Conservation (phyloP, 2,113 vertebrate species). For the Lipophrys pholis region DNA sequence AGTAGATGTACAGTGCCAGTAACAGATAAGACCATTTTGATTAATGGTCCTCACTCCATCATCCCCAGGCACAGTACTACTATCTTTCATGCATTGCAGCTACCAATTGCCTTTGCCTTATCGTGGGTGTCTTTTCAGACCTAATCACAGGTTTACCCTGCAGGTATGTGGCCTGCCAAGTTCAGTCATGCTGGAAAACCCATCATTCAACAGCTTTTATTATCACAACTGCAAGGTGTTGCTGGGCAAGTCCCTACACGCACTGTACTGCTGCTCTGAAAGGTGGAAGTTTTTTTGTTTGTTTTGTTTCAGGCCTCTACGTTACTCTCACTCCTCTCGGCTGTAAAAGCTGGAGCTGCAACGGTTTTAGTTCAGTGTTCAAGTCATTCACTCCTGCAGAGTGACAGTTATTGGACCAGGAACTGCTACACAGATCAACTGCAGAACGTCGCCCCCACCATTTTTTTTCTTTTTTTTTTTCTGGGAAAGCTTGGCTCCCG, state of each 20-base stretch:
- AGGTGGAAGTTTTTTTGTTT: slow-evolving; percentile 42
- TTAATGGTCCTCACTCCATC: slow-evolving; percentile 35
- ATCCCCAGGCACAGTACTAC: slow-evolving; percentile 2
- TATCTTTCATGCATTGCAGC: slow-evolving; percentile 10
- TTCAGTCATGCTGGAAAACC: slow-evolving; percentile 69
- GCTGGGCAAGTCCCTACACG: slow-evolving; percentile 66
- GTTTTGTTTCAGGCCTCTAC: neutral
- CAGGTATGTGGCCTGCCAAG: slow-evolving; percentile 74
- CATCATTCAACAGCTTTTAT: slow-evolving; percentile 64
- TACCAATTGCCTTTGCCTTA: slow-evolving; percentile 31
- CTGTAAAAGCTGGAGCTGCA: slow-evolving; percentile 21
- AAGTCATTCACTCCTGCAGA: slow-evolving; percentile 45
- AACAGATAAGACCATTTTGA: slow-evolving; percentile 36
- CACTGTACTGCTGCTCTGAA: slow-evolving; percentile 15
- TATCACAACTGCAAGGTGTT: slow-evolving; percentile 44
- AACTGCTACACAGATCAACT: slow-evolving; percentile 31
- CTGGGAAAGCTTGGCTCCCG: slow-evolving; percentile 30
- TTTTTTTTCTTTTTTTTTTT: slow-evolving; percentile 13
- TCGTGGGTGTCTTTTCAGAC: slow-evolving; percentile 54
- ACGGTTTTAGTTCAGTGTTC: slow-evolving; percentile 34
- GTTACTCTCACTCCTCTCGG: slow-evolving; percentile 14
- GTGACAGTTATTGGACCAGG: slow-evolving; percentile 46
- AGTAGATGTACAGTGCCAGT: slow-evolving; percentile 3
- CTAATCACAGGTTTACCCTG: slow-evolving; percentile 68
- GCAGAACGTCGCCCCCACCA: slow-evolving; percentile 18